Percentiles rank a stretch among this genome's conserved stretches.
Evolutionary conservation across 2,888 invertebrate species (phyloP).

Genomic region (Julus scanicus): DNA sequence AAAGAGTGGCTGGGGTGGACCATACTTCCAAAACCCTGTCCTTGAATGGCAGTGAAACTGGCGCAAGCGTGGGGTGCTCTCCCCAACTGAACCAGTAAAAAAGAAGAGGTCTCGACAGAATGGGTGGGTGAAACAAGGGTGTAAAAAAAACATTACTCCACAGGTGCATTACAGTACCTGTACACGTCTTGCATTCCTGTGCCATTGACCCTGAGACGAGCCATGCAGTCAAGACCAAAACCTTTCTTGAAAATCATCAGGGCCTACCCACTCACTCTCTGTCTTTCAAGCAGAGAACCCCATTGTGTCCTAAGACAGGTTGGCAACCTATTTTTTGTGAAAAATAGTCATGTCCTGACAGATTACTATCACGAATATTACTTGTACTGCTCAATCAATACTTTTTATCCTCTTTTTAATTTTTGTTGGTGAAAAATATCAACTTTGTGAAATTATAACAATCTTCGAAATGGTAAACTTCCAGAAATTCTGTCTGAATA

Average conservation of each 20-base stretch:
- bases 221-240: not conserved
- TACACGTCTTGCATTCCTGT: not conserved
- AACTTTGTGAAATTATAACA: no score
- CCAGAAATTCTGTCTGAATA: no score
- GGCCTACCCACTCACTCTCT: not conserved
- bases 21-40: not conserved
- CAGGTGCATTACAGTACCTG: constrained; percentile 15
- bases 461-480: no score
- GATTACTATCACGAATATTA: no score
- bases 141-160: not conserved
- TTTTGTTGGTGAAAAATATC: no score
- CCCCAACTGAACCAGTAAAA: not conserved
- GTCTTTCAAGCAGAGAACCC: not conserved
- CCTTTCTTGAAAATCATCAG: not conserved
- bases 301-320: not conserved
- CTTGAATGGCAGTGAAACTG: constrained; percentile 27
- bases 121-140: constrained; percentile 26
- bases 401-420: no score
- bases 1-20: not conserved
- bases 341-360: no score
- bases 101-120: not conserved
- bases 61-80: not conserved
- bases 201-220: constrained; percentile 16
- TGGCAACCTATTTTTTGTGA: no score
- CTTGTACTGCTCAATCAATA: no score